phyloP scores from a whole-genome alignment of 2,888 invertebrate genomes.

The Cotesia congregata region DNA sequence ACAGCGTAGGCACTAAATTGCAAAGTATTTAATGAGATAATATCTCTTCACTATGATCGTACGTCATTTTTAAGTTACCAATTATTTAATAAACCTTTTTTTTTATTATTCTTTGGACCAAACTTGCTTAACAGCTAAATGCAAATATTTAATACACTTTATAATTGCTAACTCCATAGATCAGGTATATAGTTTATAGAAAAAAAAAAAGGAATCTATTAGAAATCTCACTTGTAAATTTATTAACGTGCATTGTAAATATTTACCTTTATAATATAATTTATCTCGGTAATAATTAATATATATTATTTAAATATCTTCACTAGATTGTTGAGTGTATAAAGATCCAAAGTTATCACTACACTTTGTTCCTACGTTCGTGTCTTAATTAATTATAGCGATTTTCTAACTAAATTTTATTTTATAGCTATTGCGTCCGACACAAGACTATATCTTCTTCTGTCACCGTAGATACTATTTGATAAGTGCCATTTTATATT shows the following conservation, averaged over 20 bases:
- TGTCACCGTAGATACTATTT: background rate
- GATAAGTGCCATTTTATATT: conserved; percentile 8
- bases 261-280: background rate
- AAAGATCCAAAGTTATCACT: conserved; percentile 21
- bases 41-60: conserved; percentile 14
- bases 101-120: conserved; percentile 14
- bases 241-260: conserved; percentile 20
- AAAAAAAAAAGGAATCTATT: conserved; percentile 24
- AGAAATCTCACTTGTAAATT: conserved; percentile 22
- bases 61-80: conserved; percentile 17
- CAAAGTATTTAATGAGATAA: conserved; percentile 22
- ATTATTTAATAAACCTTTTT: background rate
- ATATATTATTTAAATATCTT: background rate
- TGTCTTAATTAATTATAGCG: background rate
- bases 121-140: conserved; percentile 18
- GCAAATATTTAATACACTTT: conserved; percentile 10
- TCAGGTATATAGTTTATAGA: conserved; percentile 33
- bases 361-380: conserved; percentile 7
- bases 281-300: background rate
- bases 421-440: background rate
- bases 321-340: conserved; percentile 12
- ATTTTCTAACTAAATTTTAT: background rate
- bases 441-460: background rate
- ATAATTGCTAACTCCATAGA: conserved; percentile 28
- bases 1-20: conserved; percentile 43